Evolutionary conservation across 2,113 vertebrate species (phyloP), one percentile per base, ranked within the genome.

Genomic region (Seriola rivoliana): DNA sequence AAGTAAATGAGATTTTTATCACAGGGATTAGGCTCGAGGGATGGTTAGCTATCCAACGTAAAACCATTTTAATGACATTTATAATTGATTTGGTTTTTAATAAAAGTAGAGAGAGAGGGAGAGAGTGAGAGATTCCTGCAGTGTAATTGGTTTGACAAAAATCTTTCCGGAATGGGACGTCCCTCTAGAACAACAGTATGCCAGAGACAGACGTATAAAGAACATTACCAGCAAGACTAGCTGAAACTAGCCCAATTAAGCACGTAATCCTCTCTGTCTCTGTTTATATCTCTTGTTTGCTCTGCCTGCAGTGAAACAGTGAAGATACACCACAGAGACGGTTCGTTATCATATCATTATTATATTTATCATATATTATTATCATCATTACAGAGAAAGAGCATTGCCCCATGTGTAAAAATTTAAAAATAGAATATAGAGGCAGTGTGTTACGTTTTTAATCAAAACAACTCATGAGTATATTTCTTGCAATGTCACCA

Each of bases 1-100:
- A 70, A n/a, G 71, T 48, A 75, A 71, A 87, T 72, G 6, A 84
- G 78, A 85, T 82, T 88, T 80, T 50, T 76, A 86, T 89, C 83
- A 73, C 75, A 11, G 52, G 48, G 82, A 89, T 90, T 78, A 85
- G 55, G 25, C 55, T 60, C 25, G 5, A 7, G 48, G 73, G 81
- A 71, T 62, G 32, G 46, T 72, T 60, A 70, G 19, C 23, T 60
- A 72, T 21, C 67, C 4, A 12, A 60, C 67, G n/a, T 38, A 81
- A 90, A 80, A 74, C 54, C 74, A 55, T 64, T 85, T 81, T 83
- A 63, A 88, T 81, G 73, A 67, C 46, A 73, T 77, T 68, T 75
- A 44, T 82, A 84, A 87, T 79, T 85, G 66, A 84, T 91, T 79
- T 71, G 40, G 36, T 82, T 58, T 75, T 84, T 11, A 81, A 65